phyloP scores from a whole-genome alignment of 2,888 invertebrate genomes.

The Drosophila subquinaria region DNA sequence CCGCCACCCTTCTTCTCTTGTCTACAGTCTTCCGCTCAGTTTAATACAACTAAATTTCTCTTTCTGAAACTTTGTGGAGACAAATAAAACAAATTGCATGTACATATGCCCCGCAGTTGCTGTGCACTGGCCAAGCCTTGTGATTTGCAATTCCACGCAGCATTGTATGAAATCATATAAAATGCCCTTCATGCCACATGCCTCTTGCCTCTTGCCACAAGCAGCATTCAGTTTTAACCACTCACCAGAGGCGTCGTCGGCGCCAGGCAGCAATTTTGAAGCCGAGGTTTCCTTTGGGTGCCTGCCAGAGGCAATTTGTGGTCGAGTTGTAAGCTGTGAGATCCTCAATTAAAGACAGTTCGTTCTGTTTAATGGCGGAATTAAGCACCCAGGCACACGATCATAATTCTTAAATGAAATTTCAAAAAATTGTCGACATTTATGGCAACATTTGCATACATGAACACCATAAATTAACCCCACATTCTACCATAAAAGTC shows the following conservation, averaged over 20 bases:
- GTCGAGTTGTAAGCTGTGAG: conserved; percentile 10
- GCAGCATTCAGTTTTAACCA: conserved; percentile 45
- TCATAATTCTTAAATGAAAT: conserved; percentile 57
- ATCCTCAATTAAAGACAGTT: conserved; percentile 58
- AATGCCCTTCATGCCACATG: conserved; percentile 24
- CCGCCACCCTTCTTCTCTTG: neutral
- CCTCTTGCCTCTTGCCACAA: conserved; percentile 4
- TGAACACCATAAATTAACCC: conserved; percentile 79
- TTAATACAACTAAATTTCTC: conserved; percentile 3
- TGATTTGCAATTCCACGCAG: conserved; percentile 49
- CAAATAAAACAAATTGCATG: conserved; percentile 69
- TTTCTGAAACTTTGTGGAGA: conserved; percentile 12
- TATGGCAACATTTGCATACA: conserved; percentile 79
- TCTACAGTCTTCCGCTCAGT: conserved; percentile 8
- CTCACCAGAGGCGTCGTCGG: conserved; percentile 7
- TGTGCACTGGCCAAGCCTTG: conserved; percentile 34
- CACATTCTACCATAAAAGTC: conserved; percentile 49
- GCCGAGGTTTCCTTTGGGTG: conserved; percentile 21
- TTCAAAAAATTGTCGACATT: conserved; percentile 70
- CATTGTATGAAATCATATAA: conserved; percentile 53
- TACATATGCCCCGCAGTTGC: conserved; percentile 62
- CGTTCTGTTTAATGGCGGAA: conserved; percentile 37
- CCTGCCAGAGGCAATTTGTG: conserved; percentile 31
- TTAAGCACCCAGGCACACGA: conserved; percentile 39
- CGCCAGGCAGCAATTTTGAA: conserved; percentile 34